These are phyloP conservation scores for Lamprotornis superbus DNA, from an alignment of 2,113 vertebrate genomes.

Conservation along the genomic window DNA sequence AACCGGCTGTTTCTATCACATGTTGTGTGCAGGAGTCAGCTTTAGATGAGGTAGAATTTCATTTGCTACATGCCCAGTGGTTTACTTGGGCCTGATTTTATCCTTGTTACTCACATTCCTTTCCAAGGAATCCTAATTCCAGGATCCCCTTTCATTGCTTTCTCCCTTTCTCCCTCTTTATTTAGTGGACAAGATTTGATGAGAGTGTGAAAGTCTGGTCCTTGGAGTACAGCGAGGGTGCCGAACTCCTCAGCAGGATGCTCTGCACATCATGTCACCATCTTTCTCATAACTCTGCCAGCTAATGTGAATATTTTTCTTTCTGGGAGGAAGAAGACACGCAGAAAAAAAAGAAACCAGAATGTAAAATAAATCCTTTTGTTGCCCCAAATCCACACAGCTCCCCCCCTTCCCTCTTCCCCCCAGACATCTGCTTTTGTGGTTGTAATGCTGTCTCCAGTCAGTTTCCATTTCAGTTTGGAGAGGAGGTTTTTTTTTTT, in stretches of 20 bases:
- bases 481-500: background rate
- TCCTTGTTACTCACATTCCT: background rate
- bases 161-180: background rate
- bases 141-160: background rate
- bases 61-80: background rate
- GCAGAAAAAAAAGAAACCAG: background rate
- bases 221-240: background rate
- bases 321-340: background rate
- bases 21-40: background rate
- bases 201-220: background rate
- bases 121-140: background rate
- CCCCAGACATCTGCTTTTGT: background rate
- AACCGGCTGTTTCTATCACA: rapidly evolving
- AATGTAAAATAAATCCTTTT: background rate
- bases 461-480: background rate
- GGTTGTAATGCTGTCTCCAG: background rate
- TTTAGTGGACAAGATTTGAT: background rate
- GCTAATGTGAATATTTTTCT: background rate
- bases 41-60: background rate
- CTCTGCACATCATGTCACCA: background rate
- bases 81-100: background rate
- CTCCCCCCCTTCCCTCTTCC: background rate
- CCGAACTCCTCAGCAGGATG: background rate
- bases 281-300: background rate
- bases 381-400: background rate